phyloP scores from a whole-genome alignment of 1,140 invertebrate genomes.

The Sycophaga agraensis region DNA sequence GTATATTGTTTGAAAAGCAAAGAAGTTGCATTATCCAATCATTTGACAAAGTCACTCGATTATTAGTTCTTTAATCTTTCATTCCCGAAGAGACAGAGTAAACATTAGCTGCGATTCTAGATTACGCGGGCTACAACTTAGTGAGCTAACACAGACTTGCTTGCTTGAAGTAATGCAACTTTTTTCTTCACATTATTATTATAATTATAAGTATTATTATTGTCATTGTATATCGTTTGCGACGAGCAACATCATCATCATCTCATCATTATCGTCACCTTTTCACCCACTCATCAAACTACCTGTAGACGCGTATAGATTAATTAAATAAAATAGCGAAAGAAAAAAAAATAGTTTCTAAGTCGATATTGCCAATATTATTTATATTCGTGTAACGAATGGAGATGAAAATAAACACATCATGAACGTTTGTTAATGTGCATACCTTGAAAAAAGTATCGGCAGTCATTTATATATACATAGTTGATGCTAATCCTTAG shows the following conservation, averaged over 20 bases:
- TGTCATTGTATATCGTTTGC: constrained; percentile 1
- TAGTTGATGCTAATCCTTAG: constrained; percentile 45
- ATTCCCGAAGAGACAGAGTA: too few species aligned
- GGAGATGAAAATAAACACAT: constrained; percentile 39
- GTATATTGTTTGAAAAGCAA: constrained; percentile 19
- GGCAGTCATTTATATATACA: constrained; percentile 45
- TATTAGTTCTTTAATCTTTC: background rate
- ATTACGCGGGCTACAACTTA: too few species aligned
- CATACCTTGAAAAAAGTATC: constrained; percentile 47
- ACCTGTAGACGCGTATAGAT: constrained; percentile 34
- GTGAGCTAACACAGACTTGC: background rate
- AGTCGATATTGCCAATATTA: constrained; percentile 56
- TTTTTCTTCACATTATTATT: constrained; percentile 5
- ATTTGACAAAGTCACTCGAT: background rate
- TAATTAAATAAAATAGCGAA: constrained; percentile 37
- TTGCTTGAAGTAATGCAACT: constrained; percentile 3
- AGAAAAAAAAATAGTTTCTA: constrained; percentile 48
- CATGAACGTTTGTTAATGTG: constrained; percentile 52
- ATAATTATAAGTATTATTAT: constrained; percentile 1
- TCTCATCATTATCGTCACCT: background rate
- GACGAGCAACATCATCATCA: constrained; percentile 1
- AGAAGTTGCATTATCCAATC: constrained; percentile 11
- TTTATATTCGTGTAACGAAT: constrained; percentile 55
- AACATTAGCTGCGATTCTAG: background rate
- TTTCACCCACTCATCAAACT: constrained; percentile 10